Evolutionary conservation across 2,113 vertebrate genomes (phyloP).

Genomic region (Dicerorhinus sumatrensis): DNA sequence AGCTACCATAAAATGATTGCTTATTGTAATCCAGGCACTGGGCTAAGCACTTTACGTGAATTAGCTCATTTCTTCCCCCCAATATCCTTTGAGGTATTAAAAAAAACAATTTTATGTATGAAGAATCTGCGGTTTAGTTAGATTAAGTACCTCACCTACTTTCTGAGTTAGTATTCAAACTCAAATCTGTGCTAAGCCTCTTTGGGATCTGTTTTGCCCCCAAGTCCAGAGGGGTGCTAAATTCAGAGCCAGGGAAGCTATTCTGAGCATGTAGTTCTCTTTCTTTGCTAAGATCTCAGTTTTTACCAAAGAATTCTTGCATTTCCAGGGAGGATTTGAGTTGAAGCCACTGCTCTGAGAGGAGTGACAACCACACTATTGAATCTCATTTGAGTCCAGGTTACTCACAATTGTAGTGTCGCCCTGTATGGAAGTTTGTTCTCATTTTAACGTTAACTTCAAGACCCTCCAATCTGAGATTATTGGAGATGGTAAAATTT

Average conservation of each 20-base stretch:
- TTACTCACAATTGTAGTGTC: not conserved
- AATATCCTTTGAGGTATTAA: not conserved
- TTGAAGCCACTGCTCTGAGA: not conserved
- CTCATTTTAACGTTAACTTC: slow-evolving; percentile 44
- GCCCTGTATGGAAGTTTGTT: not conserved
- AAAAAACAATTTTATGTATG: not conserved
- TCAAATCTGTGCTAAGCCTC: not conserved
- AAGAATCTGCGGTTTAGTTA: not conserved
- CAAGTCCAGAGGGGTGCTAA: not conserved
- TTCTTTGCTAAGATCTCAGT: not conserved
- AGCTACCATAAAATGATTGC: not conserved
- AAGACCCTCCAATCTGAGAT: not conserved
- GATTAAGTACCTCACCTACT: not conserved
- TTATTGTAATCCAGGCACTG: not conserved
- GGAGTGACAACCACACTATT: not conserved
- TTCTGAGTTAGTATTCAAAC: not conserved
- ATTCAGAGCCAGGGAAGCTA: not conserved
- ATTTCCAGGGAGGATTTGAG: not conserved
- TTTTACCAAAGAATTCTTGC: not conserved
- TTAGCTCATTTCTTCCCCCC: not conserved
- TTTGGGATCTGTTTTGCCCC: not conserved
- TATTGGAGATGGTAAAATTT: not conserved
- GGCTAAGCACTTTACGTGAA: not conserved
- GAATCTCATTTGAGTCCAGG: not conserved
- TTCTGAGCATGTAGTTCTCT: not conserved